Percentiles rank a stretch among this genome's conserved stretches.
Evolutionary conservation across 2,888 invertebrate genomes (phyloP).

Genomic region (Chrysopilus asiliformis): DNA sequence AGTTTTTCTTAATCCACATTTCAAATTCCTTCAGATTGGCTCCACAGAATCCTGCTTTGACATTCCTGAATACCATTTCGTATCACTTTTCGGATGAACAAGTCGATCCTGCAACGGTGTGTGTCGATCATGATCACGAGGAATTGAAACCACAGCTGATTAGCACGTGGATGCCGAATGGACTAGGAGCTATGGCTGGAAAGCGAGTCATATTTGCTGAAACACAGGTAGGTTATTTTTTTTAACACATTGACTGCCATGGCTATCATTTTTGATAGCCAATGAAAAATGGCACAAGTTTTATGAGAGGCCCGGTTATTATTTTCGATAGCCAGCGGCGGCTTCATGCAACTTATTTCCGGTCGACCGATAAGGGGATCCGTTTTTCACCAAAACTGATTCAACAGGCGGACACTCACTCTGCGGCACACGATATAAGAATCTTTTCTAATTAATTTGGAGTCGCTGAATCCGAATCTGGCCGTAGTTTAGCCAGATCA

Average conservation of each 20-base stretch:
- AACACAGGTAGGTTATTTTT: conserved; percentile 53
- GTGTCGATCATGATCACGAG: conserved; percentile 78
- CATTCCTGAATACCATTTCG: conserved; percentile 34
- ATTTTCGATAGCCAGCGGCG: too few relatives aligned
- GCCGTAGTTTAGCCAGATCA: too few relatives aligned
- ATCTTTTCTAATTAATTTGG: too few relatives aligned
- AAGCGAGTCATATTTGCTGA: conserved; percentile 78
- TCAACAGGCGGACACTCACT: too few relatives aligned
- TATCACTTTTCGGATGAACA: conserved; percentile 35
- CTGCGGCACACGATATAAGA: too few relatives aligned
- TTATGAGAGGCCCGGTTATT: too few relatives aligned
- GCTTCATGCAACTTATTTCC: too few relatives aligned
- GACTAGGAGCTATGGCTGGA: conserved; percentile 71
- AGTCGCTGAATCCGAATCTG: too few relatives aligned
- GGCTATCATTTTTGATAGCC: too few relatives aligned
- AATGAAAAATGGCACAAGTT: too few relatives aligned
- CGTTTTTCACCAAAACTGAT: too few relatives aligned
- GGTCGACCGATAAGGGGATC: too few relatives aligned
- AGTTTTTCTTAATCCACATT: background rate
- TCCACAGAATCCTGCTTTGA: conserved; percentile 33
- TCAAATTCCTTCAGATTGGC: conserved; percentile 23
- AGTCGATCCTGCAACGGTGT: conserved; percentile 46
- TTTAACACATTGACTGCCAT: background rate
- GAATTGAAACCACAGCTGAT: conserved; percentile 71
- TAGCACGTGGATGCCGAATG: conserved; percentile 82